Evolutionary conservation across 2,888 invertebrate species (phyloP).

Genomic region (Tiliacea aurago): DNA sequence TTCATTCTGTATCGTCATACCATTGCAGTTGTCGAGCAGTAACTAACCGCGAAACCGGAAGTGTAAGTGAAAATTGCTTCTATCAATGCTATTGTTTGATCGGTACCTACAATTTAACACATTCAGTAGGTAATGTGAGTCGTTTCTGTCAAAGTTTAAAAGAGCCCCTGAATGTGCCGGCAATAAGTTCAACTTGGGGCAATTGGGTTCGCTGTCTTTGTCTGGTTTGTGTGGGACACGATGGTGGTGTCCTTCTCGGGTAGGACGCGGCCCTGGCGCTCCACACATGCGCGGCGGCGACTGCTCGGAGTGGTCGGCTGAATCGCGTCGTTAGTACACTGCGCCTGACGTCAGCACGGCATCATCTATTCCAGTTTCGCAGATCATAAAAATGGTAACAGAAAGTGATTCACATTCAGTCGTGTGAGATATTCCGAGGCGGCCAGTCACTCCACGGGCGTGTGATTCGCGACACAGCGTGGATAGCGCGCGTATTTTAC

Average conservation of each 20-base stretch:
- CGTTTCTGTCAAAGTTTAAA: slow-evolving; percentile 38
- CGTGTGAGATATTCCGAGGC: slow-evolving; percentile 78
- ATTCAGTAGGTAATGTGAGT: slow-evolving; percentile 14
- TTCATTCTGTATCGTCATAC: slow-evolving; percentile 30
- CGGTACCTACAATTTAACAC: background rate
- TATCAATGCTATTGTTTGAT: slow-evolving; percentile 5
- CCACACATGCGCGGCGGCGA: slow-evolving; percentile 83
- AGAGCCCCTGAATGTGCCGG: slow-evolving; percentile 46
- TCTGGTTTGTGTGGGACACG: slow-evolving; percentile 46
- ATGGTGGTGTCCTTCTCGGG: slow-evolving; percentile 66
- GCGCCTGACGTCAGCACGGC: slow-evolving; percentile 75
- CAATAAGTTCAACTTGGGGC: slow-evolving; percentile 57
- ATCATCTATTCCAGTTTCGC: slow-evolving; percentile 80
- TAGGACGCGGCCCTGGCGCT: slow-evolving; percentile 22
- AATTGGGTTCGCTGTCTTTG: slow-evolving; percentile 65
- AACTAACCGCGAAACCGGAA: slow-evolving; percentile 19
- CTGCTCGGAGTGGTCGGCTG: slow-evolving; percentile 72
- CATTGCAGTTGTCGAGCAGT: slow-evolving; percentile 13
- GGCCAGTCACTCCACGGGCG: slow-evolving; percentile 68
- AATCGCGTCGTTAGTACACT: slow-evolving; percentile 70
- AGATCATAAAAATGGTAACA: slow-evolving; percentile 84
- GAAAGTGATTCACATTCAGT: slow-evolving; percentile 81
- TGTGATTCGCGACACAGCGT: slow-evolving; percentile 56
- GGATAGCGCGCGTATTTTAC: slow-evolving; percentile 63
- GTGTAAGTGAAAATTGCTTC: slow-evolving; percentile 6